Percentiles rank a stretch among this genome's conserved stretches.
Evolutionary conservation across 2,888 invertebrate genomes (phyloP).

Genomic region (Artemia sinica): DNA sequence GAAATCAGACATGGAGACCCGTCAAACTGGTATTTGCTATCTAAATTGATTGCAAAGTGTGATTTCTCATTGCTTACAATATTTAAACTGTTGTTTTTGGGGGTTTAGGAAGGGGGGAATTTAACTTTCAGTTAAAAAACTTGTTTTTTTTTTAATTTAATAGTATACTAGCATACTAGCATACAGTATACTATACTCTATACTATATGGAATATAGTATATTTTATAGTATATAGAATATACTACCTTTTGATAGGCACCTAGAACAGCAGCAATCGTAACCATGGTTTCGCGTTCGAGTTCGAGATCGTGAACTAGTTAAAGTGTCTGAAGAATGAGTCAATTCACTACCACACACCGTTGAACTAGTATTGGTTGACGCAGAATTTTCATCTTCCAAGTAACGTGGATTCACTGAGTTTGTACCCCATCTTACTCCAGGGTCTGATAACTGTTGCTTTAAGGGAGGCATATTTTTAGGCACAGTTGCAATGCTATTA

Average conservation of each 20-base stretch:
- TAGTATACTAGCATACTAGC: no score
- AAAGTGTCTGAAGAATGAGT: background rate
- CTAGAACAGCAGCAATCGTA: constrained; percentile 9
- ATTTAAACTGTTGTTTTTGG: no score
- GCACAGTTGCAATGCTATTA: background rate
- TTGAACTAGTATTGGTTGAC: background rate
- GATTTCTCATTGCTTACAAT: no score
- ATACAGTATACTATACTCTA: no score
- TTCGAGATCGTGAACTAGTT: constrained; percentile 3
- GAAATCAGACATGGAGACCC: no score
- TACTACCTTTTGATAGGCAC: background rate
- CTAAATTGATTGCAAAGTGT: no score
- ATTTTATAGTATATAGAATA: no score
- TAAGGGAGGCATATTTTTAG: background rate
- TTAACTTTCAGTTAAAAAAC: no score
- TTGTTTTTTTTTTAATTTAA: no score
- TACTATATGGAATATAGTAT: no score
- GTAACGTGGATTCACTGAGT: background rate
- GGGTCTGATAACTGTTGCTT: background rate
- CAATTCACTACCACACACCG: constrained; percentile 8
- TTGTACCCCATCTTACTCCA: background rate
- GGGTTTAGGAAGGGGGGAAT: no score
- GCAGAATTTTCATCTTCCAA: background rate
- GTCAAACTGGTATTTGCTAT: no score
- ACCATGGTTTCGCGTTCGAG: background rate